Evolutionary conservation across 2,113 vertebrate species (phyloP).

Genomic region (Myrmophylax atrothorax): DNA sequence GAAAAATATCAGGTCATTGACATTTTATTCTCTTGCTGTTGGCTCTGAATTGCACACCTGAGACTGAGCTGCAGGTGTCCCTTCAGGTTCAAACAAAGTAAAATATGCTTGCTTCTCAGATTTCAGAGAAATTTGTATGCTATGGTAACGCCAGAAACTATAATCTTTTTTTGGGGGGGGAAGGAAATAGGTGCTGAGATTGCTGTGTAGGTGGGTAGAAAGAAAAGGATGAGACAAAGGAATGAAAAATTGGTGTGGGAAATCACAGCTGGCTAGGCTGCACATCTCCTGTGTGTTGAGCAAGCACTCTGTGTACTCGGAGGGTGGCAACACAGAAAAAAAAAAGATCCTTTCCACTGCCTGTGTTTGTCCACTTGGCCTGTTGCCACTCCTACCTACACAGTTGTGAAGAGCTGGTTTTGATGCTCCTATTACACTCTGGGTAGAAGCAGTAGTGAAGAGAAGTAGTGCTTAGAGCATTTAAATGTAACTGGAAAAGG

Average conservation of each 20-base stretch:
- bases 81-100: not conserved
- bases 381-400: not conserved
- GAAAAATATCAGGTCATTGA: not conserved
- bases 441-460: not conserved
- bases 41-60: slow-evolving; percentile 1
- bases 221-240: not conserved
- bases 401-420: not conserved
- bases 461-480: not conserved
- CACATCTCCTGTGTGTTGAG: not conserved
- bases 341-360: not conserved
- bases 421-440: not conserved
- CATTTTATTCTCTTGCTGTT: not conserved
- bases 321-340: not conserved
- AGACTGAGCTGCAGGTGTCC: not conserved
- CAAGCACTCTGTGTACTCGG: not conserved
- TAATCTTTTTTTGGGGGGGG: not conserved
- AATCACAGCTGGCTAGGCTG: not conserved
- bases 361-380: not conserved
- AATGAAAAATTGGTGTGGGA: not conserved
- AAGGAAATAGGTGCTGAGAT: not conserved
- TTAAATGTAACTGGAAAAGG: not conserved
- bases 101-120: slow-evolving; percentile 7
- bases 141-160: not conserved
- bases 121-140: not conserved
- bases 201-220: not conserved